phyloP scores from a whole-genome alignment of 2,888 invertebrate genomes.

The Watsonalla cultraria region DNA sequence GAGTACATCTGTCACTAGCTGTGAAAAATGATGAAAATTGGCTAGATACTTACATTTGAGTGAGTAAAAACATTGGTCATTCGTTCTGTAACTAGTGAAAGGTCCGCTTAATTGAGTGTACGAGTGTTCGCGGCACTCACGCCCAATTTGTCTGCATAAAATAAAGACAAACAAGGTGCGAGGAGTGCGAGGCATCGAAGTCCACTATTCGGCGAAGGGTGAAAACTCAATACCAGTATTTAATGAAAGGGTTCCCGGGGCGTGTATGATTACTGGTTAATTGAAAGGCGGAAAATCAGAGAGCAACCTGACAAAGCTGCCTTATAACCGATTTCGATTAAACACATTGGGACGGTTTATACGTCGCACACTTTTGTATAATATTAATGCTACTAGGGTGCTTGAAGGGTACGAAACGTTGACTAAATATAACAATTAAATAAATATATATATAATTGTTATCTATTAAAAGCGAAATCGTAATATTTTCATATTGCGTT shows the following conservation, averaged over 20 bases:
- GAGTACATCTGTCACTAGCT: too few relatives aligned
- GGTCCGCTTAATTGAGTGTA: constrained; percentile 36
- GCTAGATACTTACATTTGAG: neutral
- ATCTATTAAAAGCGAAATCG: too few relatives aligned
- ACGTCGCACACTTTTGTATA: too few relatives aligned
- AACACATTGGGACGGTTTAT: constrained; percentile 12
- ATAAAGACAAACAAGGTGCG: constrained; percentile 57
- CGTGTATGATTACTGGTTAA: constrained; percentile 77
- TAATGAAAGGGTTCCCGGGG: constrained; percentile 73
- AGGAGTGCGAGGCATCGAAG: constrained; percentile 55
- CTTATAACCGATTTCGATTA: constrained; percentile 40
- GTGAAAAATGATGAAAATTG: neutral
- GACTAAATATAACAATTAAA: too few relatives aligned
- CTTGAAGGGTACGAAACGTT: too few relatives aligned
- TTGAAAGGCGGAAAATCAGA: constrained; percentile 73
- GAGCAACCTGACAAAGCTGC: constrained; percentile 56
- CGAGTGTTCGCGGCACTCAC: constrained; percentile 26
- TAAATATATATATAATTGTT: too few relatives aligned
- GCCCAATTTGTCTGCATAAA: constrained; percentile 49
- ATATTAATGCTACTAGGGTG: too few relatives aligned
- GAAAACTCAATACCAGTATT: constrained; percentile 74
- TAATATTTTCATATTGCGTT: too few relatives aligned
- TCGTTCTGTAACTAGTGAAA: neutral
- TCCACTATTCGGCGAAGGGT: constrained; percentile 71
- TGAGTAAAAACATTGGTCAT: neutral